A percentile compares a stretch with the other conserved stretches of the same genome.
These are phyloP conservation scores for Pammene aurita DNA, from an alignment of 2,888 invertebrate species.

Conservation along the genomic window DNA sequence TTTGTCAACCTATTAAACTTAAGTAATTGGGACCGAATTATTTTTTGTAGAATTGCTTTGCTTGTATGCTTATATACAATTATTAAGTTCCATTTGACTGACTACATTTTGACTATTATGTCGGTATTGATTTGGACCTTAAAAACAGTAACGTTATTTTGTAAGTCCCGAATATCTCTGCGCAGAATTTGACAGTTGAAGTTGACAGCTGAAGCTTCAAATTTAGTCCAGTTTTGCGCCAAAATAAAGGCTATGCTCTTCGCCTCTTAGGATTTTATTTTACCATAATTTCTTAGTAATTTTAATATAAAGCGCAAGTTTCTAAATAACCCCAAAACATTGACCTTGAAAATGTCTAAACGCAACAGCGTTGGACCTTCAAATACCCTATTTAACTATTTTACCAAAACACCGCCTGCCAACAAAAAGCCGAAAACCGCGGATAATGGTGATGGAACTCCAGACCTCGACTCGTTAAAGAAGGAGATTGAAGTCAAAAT, in stretches of 20 bases:
- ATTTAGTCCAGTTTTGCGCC: slow-evolving; percentile 30
- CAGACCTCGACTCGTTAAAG: slow-evolving; percentile 50
- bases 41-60: too few species aligned
- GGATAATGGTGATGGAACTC: slow-evolving; percentile 50
- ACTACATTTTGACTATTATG: too few species aligned
- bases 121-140: too few species aligned
- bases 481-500: slow-evolving; percentile 52
- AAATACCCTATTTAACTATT: slow-evolving; percentile 88
- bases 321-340: neutral
- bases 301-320: neutral
- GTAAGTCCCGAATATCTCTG: too few species aligned
- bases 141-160: too few species aligned
- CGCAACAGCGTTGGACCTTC: slow-evolving; percentile 71
- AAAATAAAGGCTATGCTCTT: slow-evolving; percentile 8
- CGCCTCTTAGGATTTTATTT: neutral
- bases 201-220: slow-evolving; percentile 10
- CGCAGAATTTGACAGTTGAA: slow-evolving; percentile 4
- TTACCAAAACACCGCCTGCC: slow-evolving; percentile 83
- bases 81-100: too few species aligned
- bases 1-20: too few species aligned
- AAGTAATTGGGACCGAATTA: too few species aligned
- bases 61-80: too few species aligned
- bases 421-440: slow-evolving; percentile 66
- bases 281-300: neutral
- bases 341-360: slow-evolving; percentile 68